These are phyloP conservation scores for Eulemur mongoz DNA, from an alignment of 2,797 vertebrate genomes.

Conservation along the genomic window DNA sequence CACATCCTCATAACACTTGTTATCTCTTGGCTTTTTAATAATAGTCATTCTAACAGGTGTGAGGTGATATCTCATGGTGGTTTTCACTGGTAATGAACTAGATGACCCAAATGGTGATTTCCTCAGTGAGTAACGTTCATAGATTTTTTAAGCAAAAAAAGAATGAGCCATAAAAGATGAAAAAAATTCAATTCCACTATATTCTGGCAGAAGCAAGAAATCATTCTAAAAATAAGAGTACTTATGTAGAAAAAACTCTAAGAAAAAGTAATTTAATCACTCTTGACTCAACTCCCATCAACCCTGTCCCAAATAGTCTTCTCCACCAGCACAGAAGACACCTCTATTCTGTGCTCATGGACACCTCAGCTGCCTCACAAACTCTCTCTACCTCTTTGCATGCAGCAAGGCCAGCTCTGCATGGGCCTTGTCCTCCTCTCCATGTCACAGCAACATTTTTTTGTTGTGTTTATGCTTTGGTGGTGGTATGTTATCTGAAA, in stretches of 20 bases:
- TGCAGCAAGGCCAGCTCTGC: not conserved
- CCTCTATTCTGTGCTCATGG: not conserved
- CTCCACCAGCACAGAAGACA: not conserved
- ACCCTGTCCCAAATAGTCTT: not conserved
- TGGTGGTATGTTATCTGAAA: not conserved
- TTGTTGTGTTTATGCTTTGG: not conserved
- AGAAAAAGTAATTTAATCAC: not conserved
- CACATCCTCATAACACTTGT: not conserved
- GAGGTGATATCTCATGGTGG: not conserved
- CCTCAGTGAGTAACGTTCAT: not conserved
- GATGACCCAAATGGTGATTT: not conserved
- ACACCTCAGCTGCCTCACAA: not conserved
- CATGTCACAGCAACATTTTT: not conserved
- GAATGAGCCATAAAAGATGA: not conserved
- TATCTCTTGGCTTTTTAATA: not conserved
- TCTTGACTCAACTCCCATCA: not conserved
- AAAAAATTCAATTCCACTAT: not conserved
- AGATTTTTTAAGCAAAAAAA: conserved; percentile 4
- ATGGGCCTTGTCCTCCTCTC: not conserved
- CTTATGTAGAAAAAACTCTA: not conserved
- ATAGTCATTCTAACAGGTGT: not conserved
- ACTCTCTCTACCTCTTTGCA: not conserved
- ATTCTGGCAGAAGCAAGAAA: not conserved
- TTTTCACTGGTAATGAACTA: not conserved
- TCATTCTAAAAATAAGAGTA: not conserved